These are phyloP conservation scores for Podarcis siculus DNA, from an alignment of 2,797 vertebrate species.

Conservation along the genomic window DNA sequence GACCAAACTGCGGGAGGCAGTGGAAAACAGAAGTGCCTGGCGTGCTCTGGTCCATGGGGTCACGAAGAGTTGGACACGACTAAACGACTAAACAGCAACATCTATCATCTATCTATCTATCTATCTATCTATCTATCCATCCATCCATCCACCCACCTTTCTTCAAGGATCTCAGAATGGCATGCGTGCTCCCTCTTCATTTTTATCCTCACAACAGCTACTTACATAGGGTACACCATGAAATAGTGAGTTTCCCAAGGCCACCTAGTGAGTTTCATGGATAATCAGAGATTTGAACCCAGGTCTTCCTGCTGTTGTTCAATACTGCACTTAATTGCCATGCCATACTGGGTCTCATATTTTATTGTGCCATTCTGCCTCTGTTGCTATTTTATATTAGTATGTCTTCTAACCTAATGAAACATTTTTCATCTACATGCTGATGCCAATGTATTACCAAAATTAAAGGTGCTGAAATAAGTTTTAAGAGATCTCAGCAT, in stretches of 20 bases:
- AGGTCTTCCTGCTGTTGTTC: background rate
- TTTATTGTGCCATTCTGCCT: background rate
- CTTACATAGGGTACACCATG: background rate
- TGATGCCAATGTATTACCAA: accelerated
- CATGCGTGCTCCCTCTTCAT: background rate
- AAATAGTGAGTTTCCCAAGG: background rate
- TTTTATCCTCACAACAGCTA: background rate
- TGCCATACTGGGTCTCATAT: background rate
- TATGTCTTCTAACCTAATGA: background rate
- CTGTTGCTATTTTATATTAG: background rate
- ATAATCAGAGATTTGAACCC: background rate
- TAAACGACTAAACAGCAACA: no score
- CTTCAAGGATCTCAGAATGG: background rate
- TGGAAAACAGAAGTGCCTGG: no score
- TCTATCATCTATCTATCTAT: no score
- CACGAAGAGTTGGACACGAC: no score
- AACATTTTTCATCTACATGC: background rate
- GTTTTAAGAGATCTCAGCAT: accelerated
- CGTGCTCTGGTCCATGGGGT: no score
- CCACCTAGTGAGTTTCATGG: no score
- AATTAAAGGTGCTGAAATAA: accelerated
- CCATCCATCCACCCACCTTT: background rate
- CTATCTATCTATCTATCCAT: no score
- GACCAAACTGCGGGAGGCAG: no score
- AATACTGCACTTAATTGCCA: background rate